Conservation (phyloP, 2,113 vertebrate species). For the Rattus norvegicus region DNA sequence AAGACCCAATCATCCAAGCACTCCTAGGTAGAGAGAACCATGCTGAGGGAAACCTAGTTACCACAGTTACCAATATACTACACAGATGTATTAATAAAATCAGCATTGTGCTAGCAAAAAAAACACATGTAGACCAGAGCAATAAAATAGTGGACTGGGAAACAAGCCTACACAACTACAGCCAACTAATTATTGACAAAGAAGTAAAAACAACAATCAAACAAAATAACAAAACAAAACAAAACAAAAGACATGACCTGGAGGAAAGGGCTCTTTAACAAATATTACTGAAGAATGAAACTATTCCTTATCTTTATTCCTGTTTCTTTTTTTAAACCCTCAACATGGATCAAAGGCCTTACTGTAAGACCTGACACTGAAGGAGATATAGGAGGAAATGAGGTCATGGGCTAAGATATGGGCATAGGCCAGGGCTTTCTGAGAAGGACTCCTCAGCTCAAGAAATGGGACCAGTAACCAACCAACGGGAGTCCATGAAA, state of each 20-base stretch:
- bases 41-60: not conserved
- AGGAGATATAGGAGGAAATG: not conserved
- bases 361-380: not conserved
- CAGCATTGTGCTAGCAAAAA: not conserved
- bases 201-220: not conserved
- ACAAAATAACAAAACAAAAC: not conserved
- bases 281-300: not conserved
- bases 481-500: not conserved
- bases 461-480: not conserved
- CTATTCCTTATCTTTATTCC: not conserved
- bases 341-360: not conserved
- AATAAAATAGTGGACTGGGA: not conserved
- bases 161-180: not conserved
- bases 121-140: not conserved
- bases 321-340: not conserved
- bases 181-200: not conserved
- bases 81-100: not conserved
- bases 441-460: not conserved
- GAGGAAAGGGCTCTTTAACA: not conserved
- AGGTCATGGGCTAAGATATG: not conserved
- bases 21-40: not conserved
- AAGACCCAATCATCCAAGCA: not conserved
- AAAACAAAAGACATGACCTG: not conserved
- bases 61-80: not conserved
- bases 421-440: not conserved